Conservation (phyloP, 2,888 invertebrate genomes). For the Lacanobia oleracea region DNA sequence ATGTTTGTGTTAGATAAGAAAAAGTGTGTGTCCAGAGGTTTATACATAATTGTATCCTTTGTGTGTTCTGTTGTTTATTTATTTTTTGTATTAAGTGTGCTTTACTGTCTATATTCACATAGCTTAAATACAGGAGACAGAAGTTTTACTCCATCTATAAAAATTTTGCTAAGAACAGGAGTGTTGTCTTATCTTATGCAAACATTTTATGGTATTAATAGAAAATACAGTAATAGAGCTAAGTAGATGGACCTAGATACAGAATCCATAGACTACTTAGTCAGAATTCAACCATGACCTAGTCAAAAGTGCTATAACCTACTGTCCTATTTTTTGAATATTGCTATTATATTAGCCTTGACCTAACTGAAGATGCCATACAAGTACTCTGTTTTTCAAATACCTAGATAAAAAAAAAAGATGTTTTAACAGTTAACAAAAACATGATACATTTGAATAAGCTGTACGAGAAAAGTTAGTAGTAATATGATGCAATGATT, state of each 20-base stretch:
- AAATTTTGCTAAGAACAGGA: too few species aligned
- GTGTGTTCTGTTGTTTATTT: slow-evolving; percentile 5
- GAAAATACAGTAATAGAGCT: neutral
- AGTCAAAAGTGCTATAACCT: too few species aligned
- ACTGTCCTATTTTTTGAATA: neutral
- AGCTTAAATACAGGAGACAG: too few species aligned
- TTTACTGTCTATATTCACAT: neutral
- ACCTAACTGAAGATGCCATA: neutral
- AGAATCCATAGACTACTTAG: neutral
- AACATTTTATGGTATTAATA: neutral
- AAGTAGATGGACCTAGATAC: neutral
- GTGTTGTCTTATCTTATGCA: neutral
- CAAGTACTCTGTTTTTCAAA: too few species aligned
- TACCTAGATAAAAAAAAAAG: neutral
- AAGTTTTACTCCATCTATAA: too few species aligned
- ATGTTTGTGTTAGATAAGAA: slow-evolving; percentile 11
- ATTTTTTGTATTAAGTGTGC: neutral
- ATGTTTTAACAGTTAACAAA: neutral
- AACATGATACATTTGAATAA: neutral
- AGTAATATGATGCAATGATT: slow-evolving; percentile 1
- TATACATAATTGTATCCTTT: slow-evolving; percentile 1
- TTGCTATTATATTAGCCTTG: neutral
- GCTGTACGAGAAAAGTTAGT: neutral
- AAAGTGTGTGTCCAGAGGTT: neutral
- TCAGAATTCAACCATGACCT: too few species aligned